Percentiles rank a stretch among this genome's conserved stretches.
Evolutionary conservation across 2,888 invertebrate species (phyloP).

Genomic region (Rhynchonema sp.): DNA sequence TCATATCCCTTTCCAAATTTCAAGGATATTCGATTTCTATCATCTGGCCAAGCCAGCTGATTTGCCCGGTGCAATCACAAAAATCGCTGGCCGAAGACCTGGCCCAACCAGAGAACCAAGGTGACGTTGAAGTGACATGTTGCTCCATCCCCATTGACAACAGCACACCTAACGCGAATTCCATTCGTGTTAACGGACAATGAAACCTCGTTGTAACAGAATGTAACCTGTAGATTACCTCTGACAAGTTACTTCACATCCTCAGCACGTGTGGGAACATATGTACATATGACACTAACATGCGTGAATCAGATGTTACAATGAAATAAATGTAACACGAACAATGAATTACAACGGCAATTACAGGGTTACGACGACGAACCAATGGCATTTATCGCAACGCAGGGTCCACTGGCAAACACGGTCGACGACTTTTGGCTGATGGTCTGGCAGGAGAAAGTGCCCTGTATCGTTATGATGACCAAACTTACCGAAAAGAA

Average conservation of each 20-base stretch:
- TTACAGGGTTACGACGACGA: slow-evolving; percentile 68
- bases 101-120: slow-evolving; percentile 43
- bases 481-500: slow-evolving; percentile 66
- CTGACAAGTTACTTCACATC: too few species aligned
- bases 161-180: slow-evolving; percentile 90
- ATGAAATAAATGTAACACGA: too few species aligned
- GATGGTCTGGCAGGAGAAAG: slow-evolving; percentile 49
- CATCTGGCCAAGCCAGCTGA: slow-evolving; percentile 54
- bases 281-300: too few species aligned
- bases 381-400: slow-evolving; percentile 65
- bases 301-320: too few species aligned
- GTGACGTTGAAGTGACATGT: slow-evolving; percentile 1
- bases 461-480: slow-evolving; percentile 59
- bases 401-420: slow-evolving; percentile 72
- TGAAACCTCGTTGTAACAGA: too few species aligned
- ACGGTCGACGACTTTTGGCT: slow-evolving; percentile 38
- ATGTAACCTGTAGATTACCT: too few species aligned
- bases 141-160: too few species aligned
- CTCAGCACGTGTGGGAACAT: too few species aligned
- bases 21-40: too few species aligned
- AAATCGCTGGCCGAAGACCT: slow-evolving; percentile 70
- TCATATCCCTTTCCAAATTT: too few species aligned
- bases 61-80: slow-evolving; percentile 70
- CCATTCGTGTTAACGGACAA: slow-evolving; percentile 63
- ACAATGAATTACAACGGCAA: too few species aligned